Evolutionary conservation across 2,888 invertebrate species (phyloP).

Genomic region (Sinopyrophorus schimmeli): DNA sequence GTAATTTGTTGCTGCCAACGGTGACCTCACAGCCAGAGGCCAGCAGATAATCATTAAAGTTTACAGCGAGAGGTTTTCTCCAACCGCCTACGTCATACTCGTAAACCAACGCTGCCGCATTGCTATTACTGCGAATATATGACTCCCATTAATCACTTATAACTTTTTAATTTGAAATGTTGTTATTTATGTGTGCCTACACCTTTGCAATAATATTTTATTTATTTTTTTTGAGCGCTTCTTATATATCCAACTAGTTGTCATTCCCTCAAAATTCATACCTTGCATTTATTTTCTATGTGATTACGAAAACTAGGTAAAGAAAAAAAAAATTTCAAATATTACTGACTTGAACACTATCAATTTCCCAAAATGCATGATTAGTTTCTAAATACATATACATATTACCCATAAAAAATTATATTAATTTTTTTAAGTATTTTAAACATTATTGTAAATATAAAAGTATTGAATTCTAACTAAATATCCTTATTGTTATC

Average conservation of each 20-base stretch:
- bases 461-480: too few relatives aligned
- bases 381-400: too few relatives aligned
- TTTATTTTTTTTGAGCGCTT: constrained; percentile 14
- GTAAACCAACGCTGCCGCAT: constrained; percentile 42
- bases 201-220: constrained; percentile 12
- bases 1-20: constrained; percentile 51
- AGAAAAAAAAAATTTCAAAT: too few relatives aligned
- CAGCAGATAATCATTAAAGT: constrained; percentile 48
- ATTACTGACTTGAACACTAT: too few relatives aligned
- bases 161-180: constrained; percentile 37
- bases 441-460: too few relatives aligned
- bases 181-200: constrained; percentile 22
- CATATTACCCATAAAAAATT: too few relatives aligned
- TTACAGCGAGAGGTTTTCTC: constrained; percentile 48
- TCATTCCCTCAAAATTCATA: constrained; percentile 11
- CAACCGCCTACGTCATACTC: constrained; percentile 46
- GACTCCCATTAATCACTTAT: constrained; percentile 41
- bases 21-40: constrained; percentile 48
- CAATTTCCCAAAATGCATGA: too few relatives aligned
- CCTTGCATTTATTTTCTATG: constrained; percentile 10
- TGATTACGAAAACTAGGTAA: too few relatives aligned
- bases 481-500: too few relatives aligned
- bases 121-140: constrained; percentile 42
- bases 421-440: too few relatives aligned
- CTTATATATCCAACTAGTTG: constrained; percentile 3